Conservation (phyloP, 1,140 invertebrate species). For the Zophobas morio region DNA sequence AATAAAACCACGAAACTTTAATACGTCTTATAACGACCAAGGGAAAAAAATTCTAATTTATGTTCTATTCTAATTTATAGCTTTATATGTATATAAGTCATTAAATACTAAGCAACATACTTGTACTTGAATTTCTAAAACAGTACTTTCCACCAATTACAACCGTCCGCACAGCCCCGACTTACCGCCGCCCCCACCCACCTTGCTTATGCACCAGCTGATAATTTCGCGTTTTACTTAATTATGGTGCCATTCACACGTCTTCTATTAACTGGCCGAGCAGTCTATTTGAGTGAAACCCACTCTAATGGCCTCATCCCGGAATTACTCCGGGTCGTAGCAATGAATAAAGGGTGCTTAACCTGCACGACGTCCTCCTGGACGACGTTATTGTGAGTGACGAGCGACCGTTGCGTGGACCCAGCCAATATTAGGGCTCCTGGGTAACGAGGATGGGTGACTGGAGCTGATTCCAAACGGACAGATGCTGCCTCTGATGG, state of each 20-base stretch:
- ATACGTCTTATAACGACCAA: too few relatives aligned
- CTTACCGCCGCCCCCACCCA: too few relatives aligned
- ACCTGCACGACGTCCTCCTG: constrained; percentile 46
- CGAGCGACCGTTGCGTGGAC: constrained; percentile 53
- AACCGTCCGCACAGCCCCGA: too few relatives aligned
- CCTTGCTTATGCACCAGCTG: constrained; percentile 12
- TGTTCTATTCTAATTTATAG: too few relatives aligned
- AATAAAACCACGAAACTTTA: too few relatives aligned
- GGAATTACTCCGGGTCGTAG: constrained; percentile 46
- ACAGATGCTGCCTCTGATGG: constrained; percentile 51
- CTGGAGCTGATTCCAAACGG: constrained; percentile 54
- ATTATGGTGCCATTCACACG: constrained; percentile 34
- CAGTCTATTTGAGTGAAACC: constrained; percentile 43
- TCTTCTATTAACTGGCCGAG: constrained; percentile 34
- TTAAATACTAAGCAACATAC: too few relatives aligned
- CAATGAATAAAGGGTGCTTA: constrained; percentile 49
- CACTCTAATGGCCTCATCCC: constrained; percentile 44
- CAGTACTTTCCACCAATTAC: too few relatives aligned
- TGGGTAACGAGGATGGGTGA: constrained; percentile 53
- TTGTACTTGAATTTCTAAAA: too few relatives aligned
- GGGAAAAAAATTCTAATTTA: too few relatives aligned
- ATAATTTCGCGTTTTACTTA: constrained; percentile 27
- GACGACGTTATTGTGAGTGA: constrained; percentile 52
- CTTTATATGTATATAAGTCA: too few relatives aligned
- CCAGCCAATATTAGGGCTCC: constrained; percentile 51